phyloP scores from a whole-genome alignment of 1,140 invertebrate genomes.

The Macrotrachela quadricornifera region DNA sequence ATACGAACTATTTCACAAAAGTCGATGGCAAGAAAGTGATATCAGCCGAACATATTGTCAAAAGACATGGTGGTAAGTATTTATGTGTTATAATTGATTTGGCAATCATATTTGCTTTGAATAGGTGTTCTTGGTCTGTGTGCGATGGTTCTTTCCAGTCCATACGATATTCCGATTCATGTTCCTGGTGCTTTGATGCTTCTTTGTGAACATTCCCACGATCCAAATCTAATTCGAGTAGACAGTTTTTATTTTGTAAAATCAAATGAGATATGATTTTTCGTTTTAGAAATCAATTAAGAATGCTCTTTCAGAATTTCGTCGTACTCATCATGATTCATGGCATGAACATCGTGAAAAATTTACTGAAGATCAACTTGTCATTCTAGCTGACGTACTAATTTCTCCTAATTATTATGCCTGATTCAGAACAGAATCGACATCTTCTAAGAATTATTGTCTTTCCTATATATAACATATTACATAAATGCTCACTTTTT shows the following conservation, averaged over 20 bases:
- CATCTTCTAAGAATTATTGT: no score
- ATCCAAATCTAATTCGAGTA: conserved; percentile 73
- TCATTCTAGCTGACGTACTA: conserved; percentile 58
- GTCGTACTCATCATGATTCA: conserved; percentile 70
- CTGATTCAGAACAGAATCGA: no score
- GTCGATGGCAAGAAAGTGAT: no score
- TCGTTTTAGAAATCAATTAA: conserved; percentile 47
- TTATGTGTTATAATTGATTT: no score
- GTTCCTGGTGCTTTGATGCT: conserved; percentile 61
- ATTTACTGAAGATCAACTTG: conserved; percentile 72
- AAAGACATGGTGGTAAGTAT: conserved; percentile 49
- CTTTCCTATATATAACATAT: no score
- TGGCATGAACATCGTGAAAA: conserved; percentile 65
- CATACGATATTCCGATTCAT: conserved; percentile 64
- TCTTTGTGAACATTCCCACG: conserved; percentile 53
- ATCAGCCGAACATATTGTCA: conserved; percentile 23
- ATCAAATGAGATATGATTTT: no score
- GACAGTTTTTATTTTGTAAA: conserved; percentile 15
- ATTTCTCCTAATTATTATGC: conserved; percentile 68
- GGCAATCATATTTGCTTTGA: no score
- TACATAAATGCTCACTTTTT: no score
- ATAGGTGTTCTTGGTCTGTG: conserved; percentile 46
- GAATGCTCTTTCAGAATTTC: conserved; percentile 65
- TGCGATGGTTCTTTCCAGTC: conserved; percentile 62
- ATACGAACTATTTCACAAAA: no score